Base-by-base conservation (phyloP, 2,113 vertebrate species). In the Penelope pileata region DNA sequence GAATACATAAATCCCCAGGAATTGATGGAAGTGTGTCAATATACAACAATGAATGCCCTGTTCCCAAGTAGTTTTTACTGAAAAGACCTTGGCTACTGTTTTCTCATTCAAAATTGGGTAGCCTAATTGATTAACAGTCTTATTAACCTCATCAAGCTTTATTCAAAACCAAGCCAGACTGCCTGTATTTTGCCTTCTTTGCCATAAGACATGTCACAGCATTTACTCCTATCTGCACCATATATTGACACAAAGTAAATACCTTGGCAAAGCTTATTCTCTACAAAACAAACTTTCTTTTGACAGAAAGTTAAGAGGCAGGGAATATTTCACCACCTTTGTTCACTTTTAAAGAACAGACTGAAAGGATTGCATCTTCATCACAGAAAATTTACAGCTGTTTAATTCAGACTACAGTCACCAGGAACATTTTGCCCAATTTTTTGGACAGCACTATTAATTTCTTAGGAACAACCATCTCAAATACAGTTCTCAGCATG, bases 381-480 rank as follows among this genome's bases (percentile, higher is more conserved):
- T 45, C 45, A 76, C 5, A 51, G 84, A 86, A 76, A 70, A 92
- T 68, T 74, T 72, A 67, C 7, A 80, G 73, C 50, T 92, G 54
- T 73, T 45, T 96, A 92, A 90, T 30, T 38, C 51, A 88, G 74
- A 83, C 90, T 95, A 93, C 48, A 93, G 68, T 27, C 38, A 67
- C n/a, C 53, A 80, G 63, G 59, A 88, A 76, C 12, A 56, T 68
- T 15, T 36, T 77, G 79, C 8, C 64, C 60, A 75, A 38, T 38
- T 77, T 89, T 94, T 89, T 69, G 89, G 78, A 91, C 38, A 92
- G 54, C 38, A 38, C 10, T 54, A 77, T 76, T 63, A 78, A 78
- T 88, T 88, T 76, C 80, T 86, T 93, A 69, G 2, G 5, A 92
- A 59, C 11, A 74, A 83, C 10, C 12, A 27, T 45, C 40, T 91